Evolutionary conservation across 35 echinoderm and acorn worm genomes (phyloP).

Genomic region (Heliocidaris erythrogramma): DNA sequence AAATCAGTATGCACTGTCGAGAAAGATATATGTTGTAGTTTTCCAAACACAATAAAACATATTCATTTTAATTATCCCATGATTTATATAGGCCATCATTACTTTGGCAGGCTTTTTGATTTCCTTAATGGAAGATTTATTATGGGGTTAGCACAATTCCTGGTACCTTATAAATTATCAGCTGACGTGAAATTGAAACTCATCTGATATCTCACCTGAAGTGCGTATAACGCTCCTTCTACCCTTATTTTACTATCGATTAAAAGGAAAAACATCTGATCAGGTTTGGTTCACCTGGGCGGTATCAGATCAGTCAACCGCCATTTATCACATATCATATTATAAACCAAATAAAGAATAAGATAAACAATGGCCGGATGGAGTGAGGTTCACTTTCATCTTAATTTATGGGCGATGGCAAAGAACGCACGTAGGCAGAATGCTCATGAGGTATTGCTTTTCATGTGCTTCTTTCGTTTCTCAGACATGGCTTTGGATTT

Average conservation of each 20-base stretch:
- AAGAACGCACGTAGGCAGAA: background rate
- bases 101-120: background rate
- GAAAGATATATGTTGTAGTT: no score
- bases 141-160: background rate
- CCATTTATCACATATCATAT: constrained; percentile 1
- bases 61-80: background rate
- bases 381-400: background rate
- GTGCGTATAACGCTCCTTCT: no score
- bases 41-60: no score
- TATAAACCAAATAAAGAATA: background rate
- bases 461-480: background rate
- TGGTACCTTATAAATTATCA: background rate
- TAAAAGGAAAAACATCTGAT: background rate
- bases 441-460: background rate
- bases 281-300: background rate
- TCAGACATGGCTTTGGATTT: no score
- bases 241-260: no score
- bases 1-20: no score
- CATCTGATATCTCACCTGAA: background rate
- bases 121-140: background rate
- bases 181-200: background rate
- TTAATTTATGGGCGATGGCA: background rate
- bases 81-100: background rate
- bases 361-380: background rate
- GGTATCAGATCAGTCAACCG: background rate